Evolutionary conservation across 2,797 vertebrate species (phyloP).

Genomic region (Cirrhinus molitorella): DNA sequence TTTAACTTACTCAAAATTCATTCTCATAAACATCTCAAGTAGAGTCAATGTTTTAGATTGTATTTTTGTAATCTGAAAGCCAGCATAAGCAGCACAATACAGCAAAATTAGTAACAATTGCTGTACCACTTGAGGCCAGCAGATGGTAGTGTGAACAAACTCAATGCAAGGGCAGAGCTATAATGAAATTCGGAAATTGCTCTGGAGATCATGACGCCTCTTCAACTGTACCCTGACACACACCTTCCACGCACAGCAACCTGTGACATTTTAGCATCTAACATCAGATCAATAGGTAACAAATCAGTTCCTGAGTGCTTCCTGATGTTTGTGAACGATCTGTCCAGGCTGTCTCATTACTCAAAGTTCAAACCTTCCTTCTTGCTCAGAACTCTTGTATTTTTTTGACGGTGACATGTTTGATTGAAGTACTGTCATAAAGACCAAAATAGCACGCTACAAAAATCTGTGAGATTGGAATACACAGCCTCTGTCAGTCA

Average conservation of each 20-base stretch:
- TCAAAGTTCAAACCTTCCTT: background rate
- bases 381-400: background rate
- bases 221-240: constrained; percentile 4
- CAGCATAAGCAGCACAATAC: background rate
- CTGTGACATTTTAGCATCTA: constrained; percentile 13
- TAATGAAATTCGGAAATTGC: constrained; percentile 14
- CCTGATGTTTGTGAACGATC: constrained; percentile 16
- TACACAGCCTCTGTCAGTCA: background rate
- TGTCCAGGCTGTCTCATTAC: constrained; percentile 33
- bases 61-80: background rate
- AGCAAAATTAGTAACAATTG: background rate
- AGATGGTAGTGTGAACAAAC: constrained; percentile 84
- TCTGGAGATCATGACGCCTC: constrained; percentile 7
- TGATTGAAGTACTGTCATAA: constrained; percentile 13
- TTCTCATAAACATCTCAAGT: background rate
- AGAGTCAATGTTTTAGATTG: background rate
- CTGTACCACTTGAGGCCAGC: constrained; percentile 67
- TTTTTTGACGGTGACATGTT: constrained; percentile 11
- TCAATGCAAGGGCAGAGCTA: constrained; percentile 2
- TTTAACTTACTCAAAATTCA: background rate
- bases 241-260: background rate
- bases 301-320: constrained; percentile 8
- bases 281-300: constrained; percentile 12
- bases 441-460: background rate
- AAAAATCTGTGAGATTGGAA: background rate